Evolutionary conservation across 1,140 invertebrate species (phyloP).

Genomic region (Hyles euphorbiae): DNA sequence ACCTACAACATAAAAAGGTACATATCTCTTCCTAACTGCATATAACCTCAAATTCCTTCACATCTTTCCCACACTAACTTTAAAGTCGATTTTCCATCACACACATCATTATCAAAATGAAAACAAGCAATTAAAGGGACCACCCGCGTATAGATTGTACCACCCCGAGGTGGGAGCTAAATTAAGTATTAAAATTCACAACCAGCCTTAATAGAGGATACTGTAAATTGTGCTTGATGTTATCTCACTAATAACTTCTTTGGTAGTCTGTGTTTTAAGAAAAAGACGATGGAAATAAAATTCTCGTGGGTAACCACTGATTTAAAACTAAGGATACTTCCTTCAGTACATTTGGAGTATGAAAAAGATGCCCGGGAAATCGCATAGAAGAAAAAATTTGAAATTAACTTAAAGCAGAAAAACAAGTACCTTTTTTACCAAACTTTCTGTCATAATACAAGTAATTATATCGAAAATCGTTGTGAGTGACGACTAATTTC

Average conservation of each 20-base stretch:
- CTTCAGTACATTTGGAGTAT: no score
- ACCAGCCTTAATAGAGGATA: slow-evolving; percentile 23
- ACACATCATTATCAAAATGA: not conserved
- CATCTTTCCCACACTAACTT: no score
- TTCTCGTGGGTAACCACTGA: no score
- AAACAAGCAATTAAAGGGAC: not conserved
- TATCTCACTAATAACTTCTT: slow-evolving; percentile 59
- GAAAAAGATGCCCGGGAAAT: no score
- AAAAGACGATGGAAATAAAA: no score
- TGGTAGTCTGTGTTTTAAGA: slow-evolving; percentile 24
- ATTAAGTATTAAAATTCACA: slow-evolving; percentile 46
- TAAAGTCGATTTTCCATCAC: no score
- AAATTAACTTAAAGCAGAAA: no score
- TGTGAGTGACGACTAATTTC: no score
- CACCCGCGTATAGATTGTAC: slow-evolving; percentile 4
- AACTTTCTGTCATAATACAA: not conserved
- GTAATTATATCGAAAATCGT: no score
- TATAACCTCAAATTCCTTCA: not conserved
- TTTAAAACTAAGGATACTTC: no score
- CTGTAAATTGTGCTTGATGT: slow-evolving; percentile 36
- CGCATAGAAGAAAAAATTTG: no score
- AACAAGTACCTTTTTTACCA: no score
- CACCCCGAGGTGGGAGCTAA: slow-evolving; percentile 20
- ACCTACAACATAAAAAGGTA: not conserved
- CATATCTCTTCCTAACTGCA: not conserved